phyloP scores from a whole-genome alignment of 2,113 vertebrate genomes.

The Rhinolophus sinicus region DNA sequence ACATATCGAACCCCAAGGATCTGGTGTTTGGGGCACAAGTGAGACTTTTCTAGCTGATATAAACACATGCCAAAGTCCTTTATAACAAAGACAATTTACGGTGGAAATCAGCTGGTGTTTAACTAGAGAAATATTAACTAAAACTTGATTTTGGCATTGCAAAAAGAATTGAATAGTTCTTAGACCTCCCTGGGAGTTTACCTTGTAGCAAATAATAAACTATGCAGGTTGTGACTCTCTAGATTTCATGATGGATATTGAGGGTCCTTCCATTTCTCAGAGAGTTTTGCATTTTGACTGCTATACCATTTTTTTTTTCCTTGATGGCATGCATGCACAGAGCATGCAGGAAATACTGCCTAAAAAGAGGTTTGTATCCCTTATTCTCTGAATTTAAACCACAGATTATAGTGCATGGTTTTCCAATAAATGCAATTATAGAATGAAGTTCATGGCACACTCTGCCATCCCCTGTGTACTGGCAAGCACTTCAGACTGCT shows the following conservation, averaged over 20 bases:
- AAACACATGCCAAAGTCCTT: background rate
- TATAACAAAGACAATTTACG: background rate
- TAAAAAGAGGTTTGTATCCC: background rate
- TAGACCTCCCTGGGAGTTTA: background rate
- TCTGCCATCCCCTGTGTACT: background rate
- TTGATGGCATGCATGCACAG: background rate
- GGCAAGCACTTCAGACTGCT: background rate
- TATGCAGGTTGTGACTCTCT: background rate
- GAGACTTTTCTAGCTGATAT: background rate
- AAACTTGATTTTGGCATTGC: background rate
- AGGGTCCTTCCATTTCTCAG: background rate
- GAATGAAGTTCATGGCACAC: background rate
- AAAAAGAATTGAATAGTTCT: background rate
- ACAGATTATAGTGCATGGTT: background rate
- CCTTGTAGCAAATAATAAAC: background rate
- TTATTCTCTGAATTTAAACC: slow-evolving; percentile 26
- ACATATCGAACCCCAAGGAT: background rate
- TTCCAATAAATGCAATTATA: slow-evolving; percentile 11
- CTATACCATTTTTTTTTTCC: background rate
- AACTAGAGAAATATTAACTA: background rate
- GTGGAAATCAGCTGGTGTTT: background rate
- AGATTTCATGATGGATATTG: background rate
- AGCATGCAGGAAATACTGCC: background rate
- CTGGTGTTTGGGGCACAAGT: background rate
- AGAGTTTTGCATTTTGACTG: background rate